Percentiles rank a stretch among this genome's conserved stretches.
Evolutionary conservation across 2,797 vertebrate genomes (phyloP).

Genomic region (Danio tinwini): DNA sequence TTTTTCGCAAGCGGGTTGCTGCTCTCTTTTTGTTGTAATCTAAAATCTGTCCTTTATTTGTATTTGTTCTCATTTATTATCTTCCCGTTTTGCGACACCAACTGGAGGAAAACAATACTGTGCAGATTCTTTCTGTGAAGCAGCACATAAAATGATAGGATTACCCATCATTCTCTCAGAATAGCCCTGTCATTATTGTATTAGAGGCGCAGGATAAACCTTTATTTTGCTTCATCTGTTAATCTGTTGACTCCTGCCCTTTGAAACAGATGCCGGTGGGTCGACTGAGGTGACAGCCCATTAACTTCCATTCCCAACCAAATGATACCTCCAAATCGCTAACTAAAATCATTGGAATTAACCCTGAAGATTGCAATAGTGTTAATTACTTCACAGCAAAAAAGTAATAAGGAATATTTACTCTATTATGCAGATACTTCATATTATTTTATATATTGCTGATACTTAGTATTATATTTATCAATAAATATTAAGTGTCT

Average conservation of each 20-base stretch:
- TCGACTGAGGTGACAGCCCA: constrained; percentile 2
- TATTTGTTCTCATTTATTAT: neutral
- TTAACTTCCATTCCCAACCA: constrained; percentile 32
- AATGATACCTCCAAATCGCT: constrained; percentile 10
- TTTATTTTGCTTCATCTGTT: constrained; percentile 47
- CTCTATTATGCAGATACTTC: no score
- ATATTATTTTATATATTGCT: no score
- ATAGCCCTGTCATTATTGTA: constrained; percentile 39
- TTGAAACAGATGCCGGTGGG: constrained; percentile 41
- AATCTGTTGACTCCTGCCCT: constrained; percentile 43
- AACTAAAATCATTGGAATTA: neutral
- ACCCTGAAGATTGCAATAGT: neutral
- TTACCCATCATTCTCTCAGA: constrained; percentile 46
- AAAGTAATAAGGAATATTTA: no score
- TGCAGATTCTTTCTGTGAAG: constrained; percentile 8
- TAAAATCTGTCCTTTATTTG: neutral
- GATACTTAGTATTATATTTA: no score
- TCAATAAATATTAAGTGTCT: no score
- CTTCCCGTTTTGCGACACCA: neutral
- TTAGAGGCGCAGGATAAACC: constrained; percentile 31
- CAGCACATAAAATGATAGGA: constrained; percentile 36
- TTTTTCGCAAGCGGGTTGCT: no score
- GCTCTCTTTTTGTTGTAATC: neutral
- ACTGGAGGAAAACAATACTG: neutral
- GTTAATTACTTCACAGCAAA: neutral